Evolutionary conservation across 2,797 vertebrate species (phyloP).

Genomic region (Geotria australis): DNA sequence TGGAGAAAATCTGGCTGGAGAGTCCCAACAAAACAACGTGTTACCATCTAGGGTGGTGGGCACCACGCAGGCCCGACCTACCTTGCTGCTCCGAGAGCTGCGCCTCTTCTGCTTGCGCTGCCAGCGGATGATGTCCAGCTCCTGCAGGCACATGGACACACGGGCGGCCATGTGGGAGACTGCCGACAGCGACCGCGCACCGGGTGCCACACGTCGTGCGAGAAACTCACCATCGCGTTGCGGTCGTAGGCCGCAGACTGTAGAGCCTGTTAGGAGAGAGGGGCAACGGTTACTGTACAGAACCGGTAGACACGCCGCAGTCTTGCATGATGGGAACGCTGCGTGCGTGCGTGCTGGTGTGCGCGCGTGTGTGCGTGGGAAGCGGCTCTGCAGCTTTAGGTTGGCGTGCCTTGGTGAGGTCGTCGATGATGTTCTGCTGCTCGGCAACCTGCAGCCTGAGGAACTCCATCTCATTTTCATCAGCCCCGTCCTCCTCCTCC

Average conservation of each 20-base stretch:
- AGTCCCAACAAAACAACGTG: no score
- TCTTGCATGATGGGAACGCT: no score
- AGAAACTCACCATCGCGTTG: not conserved
- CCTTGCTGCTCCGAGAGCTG: not conserved
- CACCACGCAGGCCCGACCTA: not conserved
- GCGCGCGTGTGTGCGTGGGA: not conserved
- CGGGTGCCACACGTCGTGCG: no score
- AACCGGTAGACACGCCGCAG: no score
- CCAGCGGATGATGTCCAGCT: not conserved
- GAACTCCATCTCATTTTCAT: constrained; percentile 51
- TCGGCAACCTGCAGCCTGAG: constrained; percentile 92
- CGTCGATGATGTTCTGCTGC: constrained; percentile 88
- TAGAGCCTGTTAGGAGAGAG: not conserved
- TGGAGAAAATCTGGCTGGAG: no score
- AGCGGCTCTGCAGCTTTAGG: not conserved
- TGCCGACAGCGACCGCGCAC: no score
- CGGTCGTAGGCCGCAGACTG: not conserved
- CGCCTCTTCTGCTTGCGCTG: not conserved
- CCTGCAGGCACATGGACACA: not conserved
- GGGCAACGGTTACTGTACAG: not conserved
- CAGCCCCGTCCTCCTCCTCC: no score
- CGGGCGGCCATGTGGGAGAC: not conserved
- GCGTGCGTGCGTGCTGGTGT: not conserved
- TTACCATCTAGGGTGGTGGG: no score
- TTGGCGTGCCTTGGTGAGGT: constrained; percentile 57